These are phyloP conservation scores for Xiphias gladius DNA, from an alignment of 2,113 vertebrate genomes.

Conservation along the genomic window DNA sequence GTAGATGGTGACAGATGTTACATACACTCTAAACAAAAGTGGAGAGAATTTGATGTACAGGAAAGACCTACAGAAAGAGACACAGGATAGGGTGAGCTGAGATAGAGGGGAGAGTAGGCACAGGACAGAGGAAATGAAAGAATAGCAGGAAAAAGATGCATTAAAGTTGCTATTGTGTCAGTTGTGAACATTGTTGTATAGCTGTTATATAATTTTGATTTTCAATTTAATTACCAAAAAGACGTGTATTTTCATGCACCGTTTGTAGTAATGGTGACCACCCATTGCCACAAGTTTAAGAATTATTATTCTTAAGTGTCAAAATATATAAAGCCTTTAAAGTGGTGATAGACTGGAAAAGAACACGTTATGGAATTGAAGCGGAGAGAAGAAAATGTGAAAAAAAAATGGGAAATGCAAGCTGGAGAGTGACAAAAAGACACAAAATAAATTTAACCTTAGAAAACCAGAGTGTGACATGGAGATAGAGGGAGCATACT, in stretches of 20 bases:
- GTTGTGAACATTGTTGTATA: background rate
- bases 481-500: background rate
- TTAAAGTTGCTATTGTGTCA: background rate
- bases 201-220: background rate
- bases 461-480: background rate
- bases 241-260: no score
- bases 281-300: no score
- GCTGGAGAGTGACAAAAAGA: background rate
- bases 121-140: background rate
- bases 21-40: conserved; percentile 21
- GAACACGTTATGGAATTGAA: background rate
- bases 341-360: no score
- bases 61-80: background rate
- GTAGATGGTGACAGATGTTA: conserved; percentile 46
- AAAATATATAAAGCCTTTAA: background rate
- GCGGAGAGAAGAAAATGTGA: background rate
- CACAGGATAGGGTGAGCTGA: background rate
- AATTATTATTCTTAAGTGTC: background rate
- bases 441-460: conserved; percentile 6
- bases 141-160: background rate
- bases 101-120: background rate
- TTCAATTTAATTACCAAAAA: background rate
- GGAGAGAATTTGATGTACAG: background rate
- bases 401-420: background rate
- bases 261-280: no score